phyloP scores from a whole-genome alignment of 2,888 invertebrate species.

The Lithodes maja region DNA sequence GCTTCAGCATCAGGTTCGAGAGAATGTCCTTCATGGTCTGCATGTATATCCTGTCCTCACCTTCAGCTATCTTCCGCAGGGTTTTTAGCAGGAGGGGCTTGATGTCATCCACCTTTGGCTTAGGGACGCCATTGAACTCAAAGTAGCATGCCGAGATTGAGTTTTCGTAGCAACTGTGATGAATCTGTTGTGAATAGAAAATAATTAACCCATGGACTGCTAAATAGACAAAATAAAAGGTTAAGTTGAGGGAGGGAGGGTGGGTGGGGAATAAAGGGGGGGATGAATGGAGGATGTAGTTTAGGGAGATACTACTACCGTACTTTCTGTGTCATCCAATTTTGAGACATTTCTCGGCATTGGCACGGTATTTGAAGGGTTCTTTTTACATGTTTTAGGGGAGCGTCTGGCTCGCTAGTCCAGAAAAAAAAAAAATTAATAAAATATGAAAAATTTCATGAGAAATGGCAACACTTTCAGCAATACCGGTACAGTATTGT shows the following conservation, averaged over 20 bases:
- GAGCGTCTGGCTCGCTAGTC: no score
- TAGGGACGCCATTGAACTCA: conserved; percentile 64
- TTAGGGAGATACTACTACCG: no score
- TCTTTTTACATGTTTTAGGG: no score
- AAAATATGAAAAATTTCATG: no score
- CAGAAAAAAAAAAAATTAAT: no score
- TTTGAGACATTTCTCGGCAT: no score
- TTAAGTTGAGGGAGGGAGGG: no score
- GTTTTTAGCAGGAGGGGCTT: conserved; percentile 62
- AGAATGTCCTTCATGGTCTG: conserved; percentile 60
- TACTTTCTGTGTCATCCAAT: no score
- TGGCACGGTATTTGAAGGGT: no score
- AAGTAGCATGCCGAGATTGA: conserved; percentile 55
- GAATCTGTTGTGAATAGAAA: conserved; percentile 39
- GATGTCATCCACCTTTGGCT: conserved; percentile 54
- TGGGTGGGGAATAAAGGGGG: neutral
- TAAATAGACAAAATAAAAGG: neutral
- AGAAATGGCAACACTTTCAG: no score
- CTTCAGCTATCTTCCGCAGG: conserved; percentile 41
- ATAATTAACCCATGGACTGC: neutral
- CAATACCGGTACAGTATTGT: no score
- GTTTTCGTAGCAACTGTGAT: conserved; percentile 52
- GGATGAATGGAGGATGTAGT: neutral
- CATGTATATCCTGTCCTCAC: conserved; percentile 49
- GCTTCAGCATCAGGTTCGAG: conserved; percentile 78